Evolutionary conservation across 1,140 invertebrate species (phyloP).

Genomic region (Lerema accius): DNA sequence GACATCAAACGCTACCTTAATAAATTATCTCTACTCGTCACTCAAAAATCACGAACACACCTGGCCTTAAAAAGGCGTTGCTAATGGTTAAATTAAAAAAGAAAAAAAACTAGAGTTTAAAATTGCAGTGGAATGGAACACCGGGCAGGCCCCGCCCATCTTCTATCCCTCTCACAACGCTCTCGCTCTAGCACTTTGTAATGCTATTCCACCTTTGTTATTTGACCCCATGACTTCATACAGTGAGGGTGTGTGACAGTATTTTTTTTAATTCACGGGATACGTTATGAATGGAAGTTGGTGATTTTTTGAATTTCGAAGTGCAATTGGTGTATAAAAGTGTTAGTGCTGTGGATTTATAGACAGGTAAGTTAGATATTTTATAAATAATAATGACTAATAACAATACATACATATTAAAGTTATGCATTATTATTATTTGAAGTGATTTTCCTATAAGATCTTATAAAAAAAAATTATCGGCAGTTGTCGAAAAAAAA

Average conservation of each 20-base stretch:
- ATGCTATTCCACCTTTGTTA: conserved; percentile 65
- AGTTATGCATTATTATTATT: too few species aligned
- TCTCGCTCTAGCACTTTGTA: conserved; percentile 58
- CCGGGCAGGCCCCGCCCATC: conserved; percentile 55
- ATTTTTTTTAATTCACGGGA: conserved; percentile 26
- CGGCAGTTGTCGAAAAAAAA: too few species aligned
- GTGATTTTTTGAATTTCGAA: conserved; percentile 36
- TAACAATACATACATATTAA: too few species aligned
- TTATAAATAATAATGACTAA: too few species aligned
- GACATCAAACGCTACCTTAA: too few species aligned
- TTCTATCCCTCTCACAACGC: conserved; percentile 43
- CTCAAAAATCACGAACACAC: conserved; percentile 16
- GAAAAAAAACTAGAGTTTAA: conserved; percentile 43
- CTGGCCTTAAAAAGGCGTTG: conserved; percentile 28
- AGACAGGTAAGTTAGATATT: conserved; percentile 12
- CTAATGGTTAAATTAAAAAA: conserved; percentile 42
- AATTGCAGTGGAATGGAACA: conserved; percentile 38
- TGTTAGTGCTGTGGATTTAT: background rate
- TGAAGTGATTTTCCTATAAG: too few species aligned
- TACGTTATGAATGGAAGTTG: conserved; percentile 37
- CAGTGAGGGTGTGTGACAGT: conserved; percentile 58
- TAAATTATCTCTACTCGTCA: background rate
- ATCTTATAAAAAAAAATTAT: too few species aligned
- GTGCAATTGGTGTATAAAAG: conserved; percentile 21
- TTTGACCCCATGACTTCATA: conserved; percentile 58